phyloP scores from a whole-genome alignment of 1,140 invertebrate genomes.

The Drosophila nannoptera region DNA sequence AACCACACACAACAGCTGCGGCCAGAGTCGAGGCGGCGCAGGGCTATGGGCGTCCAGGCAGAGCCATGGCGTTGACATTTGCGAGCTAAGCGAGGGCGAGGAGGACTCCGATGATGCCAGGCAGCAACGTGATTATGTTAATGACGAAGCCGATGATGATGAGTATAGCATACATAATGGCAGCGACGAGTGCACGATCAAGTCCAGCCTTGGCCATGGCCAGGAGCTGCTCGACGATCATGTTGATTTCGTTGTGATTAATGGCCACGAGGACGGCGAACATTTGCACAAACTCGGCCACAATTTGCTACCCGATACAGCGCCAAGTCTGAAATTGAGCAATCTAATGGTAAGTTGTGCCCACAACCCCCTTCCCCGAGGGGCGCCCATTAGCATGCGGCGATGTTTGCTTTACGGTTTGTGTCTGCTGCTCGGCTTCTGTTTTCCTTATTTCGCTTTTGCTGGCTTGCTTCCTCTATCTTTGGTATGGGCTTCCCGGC shows the following conservation, averaged over 20 bases:
- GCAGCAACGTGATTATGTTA: not conserved
- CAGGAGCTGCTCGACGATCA: conserved; percentile 72
- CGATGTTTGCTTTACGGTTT: conserved; percentile 50
- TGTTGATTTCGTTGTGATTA: conserved; percentile 76
- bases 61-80: conserved; percentile 67
- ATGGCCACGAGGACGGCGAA: conserved; percentile 54
- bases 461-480: conserved; percentile 11
- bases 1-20: not conserved
- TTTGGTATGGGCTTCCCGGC: conserved; percentile 40
- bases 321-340: conserved; percentile 78
- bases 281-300: conserved; percentile 64
- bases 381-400: conserved; percentile 67
- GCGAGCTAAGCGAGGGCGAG: conserved; percentile 57
- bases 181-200: conserved; percentile 43
- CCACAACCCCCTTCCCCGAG: not conserved
- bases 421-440: conserved; percentile 20
- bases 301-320: conserved; percentile 77
- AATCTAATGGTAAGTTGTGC: conserved; percentile 78
- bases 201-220: conserved; percentile 29
- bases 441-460: conserved; percentile 24
- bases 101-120: conserved; percentile 32
- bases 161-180: conserved; percentile 37
- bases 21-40: conserved; percentile 15
- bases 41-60: conserved; percentile 26
- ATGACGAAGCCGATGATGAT: conserved; percentile 14